These are phyloP conservation scores for Drosophila diplacantha DNA, from an alignment of 2,888 invertebrate species.

Conservation along the genomic window DNA sequence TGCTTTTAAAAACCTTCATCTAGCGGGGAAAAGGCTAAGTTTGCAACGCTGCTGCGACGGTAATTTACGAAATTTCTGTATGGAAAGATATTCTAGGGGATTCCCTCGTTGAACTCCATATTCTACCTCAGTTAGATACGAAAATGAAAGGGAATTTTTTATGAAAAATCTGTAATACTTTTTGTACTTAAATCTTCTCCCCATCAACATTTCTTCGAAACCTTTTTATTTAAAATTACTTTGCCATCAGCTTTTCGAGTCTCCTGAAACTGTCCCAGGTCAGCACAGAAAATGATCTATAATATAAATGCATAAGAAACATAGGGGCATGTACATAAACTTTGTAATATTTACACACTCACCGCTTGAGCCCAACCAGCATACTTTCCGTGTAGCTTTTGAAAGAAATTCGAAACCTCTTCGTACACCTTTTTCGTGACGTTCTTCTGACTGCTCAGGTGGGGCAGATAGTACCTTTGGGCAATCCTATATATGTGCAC, in stretches of 20 bases:
- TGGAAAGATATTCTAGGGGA: not conserved
- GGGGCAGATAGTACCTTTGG: slow-evolving; percentile 87
- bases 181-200: not conserved
- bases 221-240: slow-evolving; percentile 1
- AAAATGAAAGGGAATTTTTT: not conserved
- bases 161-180: not conserved
- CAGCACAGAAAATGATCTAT: slow-evolving; percentile 22
- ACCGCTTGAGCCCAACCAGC: slow-evolving; percentile 98
- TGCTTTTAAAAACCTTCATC: too few relatives aligned
- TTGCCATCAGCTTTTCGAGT: not conserved
- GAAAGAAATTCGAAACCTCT: slow-evolving; percentile 91
- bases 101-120: not conserved
- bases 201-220: not conserved
- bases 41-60: not conserved
- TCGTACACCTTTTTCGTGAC: slow-evolving; percentile 89
- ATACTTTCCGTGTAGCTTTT: slow-evolving; percentile 87
- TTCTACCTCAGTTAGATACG: not conserved
- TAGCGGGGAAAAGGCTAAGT: too few relatives aligned
- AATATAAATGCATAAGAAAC: not conserved
- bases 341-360: slow-evolving; percentile 70
- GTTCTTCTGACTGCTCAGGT: slow-evolving; percentile 83
- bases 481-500: slow-evolving; percentile 97
- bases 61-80: not conserved
- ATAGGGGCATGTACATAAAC: not conserved
- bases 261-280: slow-evolving; percentile 19